phyloP scores from a whole-genome alignment of 2,113 vertebrate species.

The Cinclus cinclus region DNA sequence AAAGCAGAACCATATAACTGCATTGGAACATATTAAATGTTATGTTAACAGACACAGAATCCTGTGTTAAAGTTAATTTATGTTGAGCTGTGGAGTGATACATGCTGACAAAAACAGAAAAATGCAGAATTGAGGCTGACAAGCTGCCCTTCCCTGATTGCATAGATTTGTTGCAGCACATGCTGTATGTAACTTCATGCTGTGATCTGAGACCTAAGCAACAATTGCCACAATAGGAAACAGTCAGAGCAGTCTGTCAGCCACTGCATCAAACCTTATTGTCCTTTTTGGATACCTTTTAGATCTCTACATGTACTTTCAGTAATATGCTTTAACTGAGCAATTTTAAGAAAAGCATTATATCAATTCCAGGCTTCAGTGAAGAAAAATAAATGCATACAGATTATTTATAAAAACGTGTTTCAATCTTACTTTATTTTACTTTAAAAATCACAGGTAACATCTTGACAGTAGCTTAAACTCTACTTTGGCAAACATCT shows the following conservation, averaged over 20 bases:
- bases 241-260: not conserved
- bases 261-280: not conserved
- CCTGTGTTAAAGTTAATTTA: slow-evolving; percentile 46
- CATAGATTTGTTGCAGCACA: not conserved
- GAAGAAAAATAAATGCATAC: not conserved
- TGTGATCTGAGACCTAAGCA: not conserved
- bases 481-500: not conserved
- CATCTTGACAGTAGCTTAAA: not conserved
- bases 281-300: not conserved
- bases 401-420: not conserved
- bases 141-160: not conserved
- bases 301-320: not conserved
- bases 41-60: slow-evolving; percentile 12
- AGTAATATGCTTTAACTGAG: not conserved
- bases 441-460: not conserved
- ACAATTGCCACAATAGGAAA: not conserved
- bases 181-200: not conserved
- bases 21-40: not conserved
- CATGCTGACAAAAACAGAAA: not conserved
- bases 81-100: slow-evolving; percentile 31
- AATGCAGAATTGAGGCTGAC: slow-evolving; percentile 13
- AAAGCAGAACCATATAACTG: slow-evolving; percentile 4
- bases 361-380: not conserved
- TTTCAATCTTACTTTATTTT: not conserved
- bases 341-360: not conserved